These are phyloP conservation scores for Notarius lentiginosus DNA, from an alignment of 2,113 vertebrate genomes.

Conservation along the genomic window DNA sequence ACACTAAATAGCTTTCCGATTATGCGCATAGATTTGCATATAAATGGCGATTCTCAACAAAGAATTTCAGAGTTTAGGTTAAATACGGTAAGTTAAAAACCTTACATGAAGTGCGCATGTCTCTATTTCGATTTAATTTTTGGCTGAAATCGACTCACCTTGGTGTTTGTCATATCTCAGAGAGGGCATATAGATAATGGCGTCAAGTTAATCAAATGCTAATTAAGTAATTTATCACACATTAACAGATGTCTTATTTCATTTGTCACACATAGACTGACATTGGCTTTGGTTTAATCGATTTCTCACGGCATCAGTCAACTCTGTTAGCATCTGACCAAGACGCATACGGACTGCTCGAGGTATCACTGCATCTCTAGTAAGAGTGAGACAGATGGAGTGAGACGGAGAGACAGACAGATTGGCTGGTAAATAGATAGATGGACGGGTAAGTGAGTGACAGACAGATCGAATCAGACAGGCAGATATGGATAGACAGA, in stretches of 20 bases:
- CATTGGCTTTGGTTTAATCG: conserved; percentile 30
- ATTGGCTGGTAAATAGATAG: background rate
- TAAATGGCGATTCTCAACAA: background rate
- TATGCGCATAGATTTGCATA: background rate
- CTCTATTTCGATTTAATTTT: background rate
- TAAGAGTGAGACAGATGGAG: background rate
- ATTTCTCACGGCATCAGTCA: conserved; percentile 44
- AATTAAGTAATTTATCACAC: conserved; percentile 43
- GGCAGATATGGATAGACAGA: background rate
- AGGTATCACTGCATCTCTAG: background rate
- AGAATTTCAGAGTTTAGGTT: background rate
- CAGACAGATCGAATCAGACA: background rate
- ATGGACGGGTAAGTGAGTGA: background rate
- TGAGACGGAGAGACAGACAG: background rate
- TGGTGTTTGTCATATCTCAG: background rate
- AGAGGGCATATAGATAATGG: conserved; percentile 8
- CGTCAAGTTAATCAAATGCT: conserved; percentile 27
- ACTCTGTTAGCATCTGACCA: conserved; percentile 33
- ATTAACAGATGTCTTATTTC: conserved; percentile 49
- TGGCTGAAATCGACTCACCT: background rate
- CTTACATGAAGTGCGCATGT: too few species aligned
- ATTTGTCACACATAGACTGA: conserved; percentile 31
- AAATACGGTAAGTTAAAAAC: background rate
- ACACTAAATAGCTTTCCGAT: background rate
- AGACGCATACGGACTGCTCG: background rate